Evolutionary conservation across 2,797 vertebrate genomes (phyloP), one percentile per base, ranked within the genome.

Genomic region (Meriones psammophilus): DNA sequence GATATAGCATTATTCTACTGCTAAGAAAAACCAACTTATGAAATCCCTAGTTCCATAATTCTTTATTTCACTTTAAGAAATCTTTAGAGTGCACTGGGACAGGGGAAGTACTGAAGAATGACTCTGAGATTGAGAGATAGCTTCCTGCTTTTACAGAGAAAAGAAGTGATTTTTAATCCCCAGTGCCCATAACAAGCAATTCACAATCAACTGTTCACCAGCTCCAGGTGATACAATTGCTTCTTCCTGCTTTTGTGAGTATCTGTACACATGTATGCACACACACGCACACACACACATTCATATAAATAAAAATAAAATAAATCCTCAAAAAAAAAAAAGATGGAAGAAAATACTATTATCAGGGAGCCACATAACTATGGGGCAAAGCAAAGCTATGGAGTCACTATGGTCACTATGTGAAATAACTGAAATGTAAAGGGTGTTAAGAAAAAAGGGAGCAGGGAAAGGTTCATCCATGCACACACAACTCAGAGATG

Each of bases 321-420:
- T 33, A 50, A 54, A 79, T 56, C 33, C 30, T 46, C 77, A 64
- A 78, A 78, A 33, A 77, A 33, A 77, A 89, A 60, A 2, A 71
- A 58, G 46, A 64, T 73, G 6, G 76, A 56, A 86, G 64, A 24
- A 96, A 77, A 93, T 73, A 83, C 20, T 83, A 92, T 56, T 91
- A 22, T 80, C 4, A 94, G 74, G 60, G 91, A 73, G 87, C 30
- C 56, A 62, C 4, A 30, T 60, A 84, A 92, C 46, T n/a, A n/a
- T 1, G 77, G 77, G 74, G 73, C 20, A 86, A 76, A 62, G 50
- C 15, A 60, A 76, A 60, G 66, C 5, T 62, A 54, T 58, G 26
- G 42, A 92, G 20, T 54, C 14, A 33, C 24, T 33, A 50, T 0
- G 20, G 20, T 42, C 14, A 28, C 24, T 33, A 50, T 0, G 26